Base-by-base conservation (phyloP, 1,140 invertebrate genomes). In the Teleopsis dalmanni region DNA sequence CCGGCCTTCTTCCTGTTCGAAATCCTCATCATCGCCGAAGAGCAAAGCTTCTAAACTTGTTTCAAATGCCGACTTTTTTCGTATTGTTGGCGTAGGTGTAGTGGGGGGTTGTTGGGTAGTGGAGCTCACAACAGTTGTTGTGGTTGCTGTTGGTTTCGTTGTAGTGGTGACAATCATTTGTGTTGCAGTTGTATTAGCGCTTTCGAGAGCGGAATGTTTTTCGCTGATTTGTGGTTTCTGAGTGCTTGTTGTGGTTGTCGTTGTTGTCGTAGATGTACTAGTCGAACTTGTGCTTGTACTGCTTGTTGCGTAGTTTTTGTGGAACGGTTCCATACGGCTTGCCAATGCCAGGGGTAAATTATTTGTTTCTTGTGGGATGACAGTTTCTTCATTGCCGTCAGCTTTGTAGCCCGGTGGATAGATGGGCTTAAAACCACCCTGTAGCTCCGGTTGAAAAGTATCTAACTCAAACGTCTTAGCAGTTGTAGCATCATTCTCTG, bases 401-500 rank as follows among this genome's bases (percentile, higher is more conserved):
- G 57, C 50, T 22, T 48, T 50, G 43, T 66, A 69, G 16, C 59
- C 57, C 6, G 62, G 62, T 13, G 64, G 65, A 49, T 80, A 82
- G 38, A 84, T 81, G 0, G 83, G 83, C 51, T 81, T 78, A 51
- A 84, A 85, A 1, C 83, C 83, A 2, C 81, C 79, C 50, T 81
- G 79, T 5, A 84, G 57, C 53, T 83, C 78, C 0, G 83, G 83
- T 52, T 83, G 81, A 54, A 85, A 85, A 49, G 76, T 81, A 38
- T 84, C 79, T 6, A 79, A 71, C 51, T 84, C 81, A 49, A 83
- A 83, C 14, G 69, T 47, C 54, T 49, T 68, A 18, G 27, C 1
- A 2, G 47, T 48, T 51, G 71, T 70, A 7, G 55, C 52, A 0
- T 50, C 44, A 4, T 57, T 18, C 3, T 45, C 50, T 6, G 53